Conservation (phyloP, 2,888 invertebrate species). For the Caradrina clavipalpis region DNA sequence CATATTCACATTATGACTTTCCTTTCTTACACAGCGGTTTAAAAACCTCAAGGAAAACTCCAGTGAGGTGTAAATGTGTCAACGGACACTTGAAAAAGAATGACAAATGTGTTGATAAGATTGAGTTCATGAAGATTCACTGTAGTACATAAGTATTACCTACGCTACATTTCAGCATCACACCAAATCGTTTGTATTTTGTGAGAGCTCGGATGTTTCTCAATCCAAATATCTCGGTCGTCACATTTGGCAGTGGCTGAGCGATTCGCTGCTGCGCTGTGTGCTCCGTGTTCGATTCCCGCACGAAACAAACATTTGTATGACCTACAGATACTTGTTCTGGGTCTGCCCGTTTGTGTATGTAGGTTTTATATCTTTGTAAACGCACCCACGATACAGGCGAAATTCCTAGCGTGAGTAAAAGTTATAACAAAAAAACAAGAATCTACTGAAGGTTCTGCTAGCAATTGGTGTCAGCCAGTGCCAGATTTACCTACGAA, state of each 20-base stretch:
- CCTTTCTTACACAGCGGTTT: not conserved
- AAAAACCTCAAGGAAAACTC: not conserved
- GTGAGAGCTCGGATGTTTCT: not conserved
- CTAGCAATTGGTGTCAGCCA: not conserved
- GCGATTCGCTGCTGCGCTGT: too few relatives aligned
- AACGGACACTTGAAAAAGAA: not conserved
- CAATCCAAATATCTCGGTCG: not conserved
- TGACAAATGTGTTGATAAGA: not conserved
- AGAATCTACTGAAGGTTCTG: not conserved
- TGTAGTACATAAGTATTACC: too few relatives aligned
- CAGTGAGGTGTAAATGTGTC: not conserved
- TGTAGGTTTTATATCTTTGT: too few relatives aligned
- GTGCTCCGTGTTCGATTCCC: too few relatives aligned
- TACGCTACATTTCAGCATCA: not conserved
- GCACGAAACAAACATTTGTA: too few relatives aligned
- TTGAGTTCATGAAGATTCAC: not conserved
- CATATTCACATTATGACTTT: conserved; percentile 26
- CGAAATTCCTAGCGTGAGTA: too few relatives aligned
- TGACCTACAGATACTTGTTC: too few relatives aligned
- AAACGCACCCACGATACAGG: too few relatives aligned
- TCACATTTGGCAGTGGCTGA: too few relatives aligned
- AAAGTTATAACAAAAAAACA: too few relatives aligned
- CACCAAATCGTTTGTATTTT: not conserved
- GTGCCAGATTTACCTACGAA: not conserved
- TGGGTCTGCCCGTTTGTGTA: too few relatives aligned